Conservation (phyloP, 2,113 vertebrate genomes). For the Alethe castanea region DNA sequence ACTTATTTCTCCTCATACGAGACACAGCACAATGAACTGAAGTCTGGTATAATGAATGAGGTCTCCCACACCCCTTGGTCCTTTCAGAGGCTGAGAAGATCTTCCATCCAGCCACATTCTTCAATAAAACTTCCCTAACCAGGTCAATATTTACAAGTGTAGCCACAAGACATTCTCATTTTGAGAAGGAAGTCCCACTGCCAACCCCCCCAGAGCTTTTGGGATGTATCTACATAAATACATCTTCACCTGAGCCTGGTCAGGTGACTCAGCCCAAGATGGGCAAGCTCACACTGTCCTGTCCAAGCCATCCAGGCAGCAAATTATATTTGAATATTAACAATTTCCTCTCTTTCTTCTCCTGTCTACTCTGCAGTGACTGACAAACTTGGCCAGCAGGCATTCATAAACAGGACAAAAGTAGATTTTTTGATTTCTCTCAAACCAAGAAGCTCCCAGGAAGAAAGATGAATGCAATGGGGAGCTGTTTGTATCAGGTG, state of each 20-base stretch:
- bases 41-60: background rate
- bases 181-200: background rate
- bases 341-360: background rate
- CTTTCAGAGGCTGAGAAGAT: background rate
- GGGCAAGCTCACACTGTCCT: background rate
- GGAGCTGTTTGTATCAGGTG: background rate
- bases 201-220: background rate
- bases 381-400: background rate
- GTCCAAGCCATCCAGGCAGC: background rate
- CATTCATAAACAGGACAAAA: background rate
- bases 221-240: background rate
- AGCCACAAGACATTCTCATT: background rate
- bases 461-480: background rate
- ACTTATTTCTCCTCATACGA: background rate
- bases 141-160: fast-evolving
- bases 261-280: background rate
- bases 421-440: background rate
- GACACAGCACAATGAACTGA: background rate
- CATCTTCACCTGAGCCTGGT: background rate
- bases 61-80: background rate
- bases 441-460: background rate
- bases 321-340: background rate
- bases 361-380: background rate
- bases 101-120: background rate
- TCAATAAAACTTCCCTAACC: background rate